phyloP scores from a whole-genome alignment of 2,888 invertebrate species.

The Octodonta nipae region DNA sequence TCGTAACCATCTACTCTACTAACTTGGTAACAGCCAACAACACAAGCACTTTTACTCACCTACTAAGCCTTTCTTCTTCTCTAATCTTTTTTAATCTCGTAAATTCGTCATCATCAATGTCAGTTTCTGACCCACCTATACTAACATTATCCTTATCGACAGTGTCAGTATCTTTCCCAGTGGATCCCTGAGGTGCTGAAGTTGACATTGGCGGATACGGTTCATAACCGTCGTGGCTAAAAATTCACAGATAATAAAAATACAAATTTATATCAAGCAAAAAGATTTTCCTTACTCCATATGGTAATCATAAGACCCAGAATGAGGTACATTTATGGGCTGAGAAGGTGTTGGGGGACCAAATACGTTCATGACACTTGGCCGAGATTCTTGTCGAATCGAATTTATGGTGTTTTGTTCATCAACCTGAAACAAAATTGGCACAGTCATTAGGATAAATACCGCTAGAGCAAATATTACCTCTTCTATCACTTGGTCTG shows the following conservation, averaged over 20 bases:
- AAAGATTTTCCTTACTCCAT: no score
- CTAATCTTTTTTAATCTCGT: conserved; percentile 53
- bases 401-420: conserved; percentile 73
- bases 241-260: no score
- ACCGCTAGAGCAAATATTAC: conserved; percentile 27
- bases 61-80: conserved; percentile 48
- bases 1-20: no score
- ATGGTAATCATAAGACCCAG: conserved; percentile 18
- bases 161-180: conserved; percentile 9
- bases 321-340: conserved; percentile 41
- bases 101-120: conserved; percentile 41
- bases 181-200: conserved; percentile 18
- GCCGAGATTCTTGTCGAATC: conserved; percentile 40
- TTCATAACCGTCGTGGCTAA: conserved; percentile 19
- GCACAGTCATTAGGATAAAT: neutral
- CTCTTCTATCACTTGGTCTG: conserved; percentile 61
- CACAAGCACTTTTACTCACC: conserved; percentile 21
- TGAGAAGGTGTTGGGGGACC: conserved; percentile 30
- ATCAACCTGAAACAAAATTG: conserved; percentile 45
- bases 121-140: conserved; percentile 32
- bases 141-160: conserved; percentile 30
- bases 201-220: conserved; percentile 18
- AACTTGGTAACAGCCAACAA: no score
- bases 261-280: no score
- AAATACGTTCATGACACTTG: conserved; percentile 52